Conservation (phyloP, 1,140 invertebrate genomes). For the Caerostris darwini region DNA sequence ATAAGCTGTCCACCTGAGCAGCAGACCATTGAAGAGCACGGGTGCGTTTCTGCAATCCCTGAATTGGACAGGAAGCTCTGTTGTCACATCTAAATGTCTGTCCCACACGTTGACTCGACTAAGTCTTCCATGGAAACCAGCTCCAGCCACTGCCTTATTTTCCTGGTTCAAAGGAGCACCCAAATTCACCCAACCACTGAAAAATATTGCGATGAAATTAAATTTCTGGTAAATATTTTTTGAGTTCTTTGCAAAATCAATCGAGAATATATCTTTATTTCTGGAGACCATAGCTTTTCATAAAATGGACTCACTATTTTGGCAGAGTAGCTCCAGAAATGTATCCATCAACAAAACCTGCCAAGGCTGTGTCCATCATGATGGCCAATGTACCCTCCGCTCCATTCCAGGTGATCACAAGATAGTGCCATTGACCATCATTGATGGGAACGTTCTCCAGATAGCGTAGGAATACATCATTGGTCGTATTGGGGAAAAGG, state of each 20-base stretch:
- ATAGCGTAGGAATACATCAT: slow-evolving; percentile 94
- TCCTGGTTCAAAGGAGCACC: slow-evolving; percentile 90
- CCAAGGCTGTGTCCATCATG: slow-evolving; percentile 95
- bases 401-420: slow-evolving; percentile 96
- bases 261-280: not conserved
- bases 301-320: slow-evolving; percentile 86
- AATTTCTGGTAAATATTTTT: not conserved
- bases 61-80: slow-evolving; percentile 89
- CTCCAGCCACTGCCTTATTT: slow-evolving; percentile 89
- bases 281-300: not conserved
- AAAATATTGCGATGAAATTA: not conserved
- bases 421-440: slow-evolving; percentile 98
- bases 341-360: slow-evolving; percentile 89
- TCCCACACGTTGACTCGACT: slow-evolving; percentile 98
- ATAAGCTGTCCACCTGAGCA: slow-evolving; percentile 96
- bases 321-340: slow-evolving; percentile 83
- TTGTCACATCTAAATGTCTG: slow-evolving; percentile 92
- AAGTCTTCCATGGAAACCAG: slow-evolving; percentile 96
- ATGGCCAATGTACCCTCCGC: slow-evolving; percentile 89
- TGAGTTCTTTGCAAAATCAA: not conserved
- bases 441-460: slow-evolving; percentile 94
- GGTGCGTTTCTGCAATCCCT: slow-evolving; percentile 91
- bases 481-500: slow-evolving; percentile 89
- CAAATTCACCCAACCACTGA: slow-evolving; percentile 91
- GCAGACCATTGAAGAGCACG: slow-evolving; percentile 91